Percentiles rank a stretch among this genome's conserved stretches.
Evolutionary conservation across 2,888 invertebrate species (phyloP).

Genomic region (Drosophila buzzatii): DNA sequence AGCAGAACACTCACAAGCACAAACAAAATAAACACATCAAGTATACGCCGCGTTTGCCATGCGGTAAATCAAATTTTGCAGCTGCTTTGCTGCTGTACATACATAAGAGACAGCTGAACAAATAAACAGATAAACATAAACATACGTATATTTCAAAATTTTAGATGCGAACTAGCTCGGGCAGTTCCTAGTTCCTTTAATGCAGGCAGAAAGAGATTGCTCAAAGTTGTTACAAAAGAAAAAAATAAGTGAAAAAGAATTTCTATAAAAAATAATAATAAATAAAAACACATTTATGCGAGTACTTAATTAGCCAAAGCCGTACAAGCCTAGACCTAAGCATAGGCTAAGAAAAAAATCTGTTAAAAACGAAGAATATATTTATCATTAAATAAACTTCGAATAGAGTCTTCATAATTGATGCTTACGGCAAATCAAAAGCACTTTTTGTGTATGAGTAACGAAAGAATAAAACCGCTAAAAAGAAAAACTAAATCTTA

Average conservation of each 20-base stretch:
- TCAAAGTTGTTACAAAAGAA: constrained; percentile 25
- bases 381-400: neutral
- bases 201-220: constrained; percentile 38
- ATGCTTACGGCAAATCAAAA: constrained; percentile 36
- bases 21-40: constrained; percentile 48
- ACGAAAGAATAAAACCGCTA: neutral
- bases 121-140: neutral
- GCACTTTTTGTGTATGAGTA: constrained; percentile 24
- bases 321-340: constrained; percentile 49
- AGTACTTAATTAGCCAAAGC: constrained; percentile 63
- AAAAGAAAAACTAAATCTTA: neutral
- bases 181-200: constrained; percentile 44
- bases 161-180: neutral
- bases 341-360: neutral
- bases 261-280: constrained; percentile 1
- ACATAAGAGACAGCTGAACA: neutral
- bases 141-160: neutral
- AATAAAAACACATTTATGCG: neutral
- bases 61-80: constrained; percentile 44
- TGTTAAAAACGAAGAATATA: constrained; percentile 5
- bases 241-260: constrained; percentile 3
- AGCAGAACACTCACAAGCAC: neutral
- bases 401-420: constrained; percentile 5
- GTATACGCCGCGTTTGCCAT: constrained; percentile 66
- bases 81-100: constrained; percentile 47